Percentiles rank a stretch among this genome's conserved stretches.
These are phyloP conservation scores for Calliopsis andreniformis DNA, from an alignment of 1,140 invertebrate genomes.

Conservation along the genomic window DNA sequence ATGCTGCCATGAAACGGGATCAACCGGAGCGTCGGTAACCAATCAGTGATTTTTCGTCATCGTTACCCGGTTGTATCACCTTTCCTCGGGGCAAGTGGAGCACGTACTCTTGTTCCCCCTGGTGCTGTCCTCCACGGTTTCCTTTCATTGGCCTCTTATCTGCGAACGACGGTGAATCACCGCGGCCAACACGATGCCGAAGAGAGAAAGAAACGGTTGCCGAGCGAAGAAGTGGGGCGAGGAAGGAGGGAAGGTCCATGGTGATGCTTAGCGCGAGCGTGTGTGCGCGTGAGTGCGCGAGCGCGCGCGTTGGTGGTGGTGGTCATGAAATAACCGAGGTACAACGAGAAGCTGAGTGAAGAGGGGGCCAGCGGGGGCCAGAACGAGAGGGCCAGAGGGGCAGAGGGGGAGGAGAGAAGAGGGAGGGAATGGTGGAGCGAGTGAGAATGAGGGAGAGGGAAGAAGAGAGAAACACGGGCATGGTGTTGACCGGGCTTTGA, in stretches of 20 bases:
- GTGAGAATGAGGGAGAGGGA: constrained; percentile 1
- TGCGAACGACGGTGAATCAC: constrained; percentile 65
- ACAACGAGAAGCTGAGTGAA: constrained; percentile 30
- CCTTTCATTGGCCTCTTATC: constrained; percentile 68
- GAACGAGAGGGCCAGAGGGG: background rate
- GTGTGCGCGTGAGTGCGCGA: constrained; percentile 15
- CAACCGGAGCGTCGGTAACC: constrained; percentile 28
- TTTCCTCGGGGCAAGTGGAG: constrained; percentile 48
- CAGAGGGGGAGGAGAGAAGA: constrained; percentile 27
- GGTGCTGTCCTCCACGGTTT: constrained; percentile 57
- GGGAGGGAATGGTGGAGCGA: background rate
- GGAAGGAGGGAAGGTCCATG: constrained; percentile 22
- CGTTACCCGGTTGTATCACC: constrained; percentile 37
- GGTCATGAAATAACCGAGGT: constrained; percentile 59
- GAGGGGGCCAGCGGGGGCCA: background rate
- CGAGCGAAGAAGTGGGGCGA: background rate
- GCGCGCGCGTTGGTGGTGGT: constrained; percentile 13
- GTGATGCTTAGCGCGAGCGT: constrained; percentile 48
- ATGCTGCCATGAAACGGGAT: constrained; percentile 14
- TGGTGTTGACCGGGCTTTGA: constrained; percentile 77
- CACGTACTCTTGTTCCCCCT: constrained; percentile 42
- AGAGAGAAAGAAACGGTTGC: constrained; percentile 1
- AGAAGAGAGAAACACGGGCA: constrained; percentile 52
- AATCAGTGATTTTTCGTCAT: constrained; percentile 57
- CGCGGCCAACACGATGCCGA: constrained; percentile 39